Conservation (phyloP, 2,888 invertebrate genomes). For the Zaprionus obscuricornis region DNA sequence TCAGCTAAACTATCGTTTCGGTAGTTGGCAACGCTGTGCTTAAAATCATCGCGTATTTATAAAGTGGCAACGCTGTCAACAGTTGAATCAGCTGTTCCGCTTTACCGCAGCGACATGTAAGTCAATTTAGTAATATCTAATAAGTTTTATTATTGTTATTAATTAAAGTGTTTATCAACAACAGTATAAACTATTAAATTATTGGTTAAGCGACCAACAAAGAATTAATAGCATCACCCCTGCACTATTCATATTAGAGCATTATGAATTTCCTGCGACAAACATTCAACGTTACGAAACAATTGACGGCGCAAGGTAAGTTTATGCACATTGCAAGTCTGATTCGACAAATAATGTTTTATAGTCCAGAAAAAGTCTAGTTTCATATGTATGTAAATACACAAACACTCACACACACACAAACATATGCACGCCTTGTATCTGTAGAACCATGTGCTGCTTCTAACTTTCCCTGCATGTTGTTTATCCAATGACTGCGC, state of each 20-base stretch:
- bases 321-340: background rate
- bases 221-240: too few species aligned
- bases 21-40: slow-evolving; percentile 24
- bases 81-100: too few species aligned
- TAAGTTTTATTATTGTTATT: background rate
- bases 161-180: background rate
- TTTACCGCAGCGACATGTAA: slow-evolving; percentile 22
- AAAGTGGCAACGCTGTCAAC: too few species aligned
- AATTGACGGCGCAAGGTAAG: slow-evolving; percentile 79
- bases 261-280: slow-evolving; percentile 82
- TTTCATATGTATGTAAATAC: too few species aligned
- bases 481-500: slow-evolving; percentile 44
- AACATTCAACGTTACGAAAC: slow-evolving; percentile 82
- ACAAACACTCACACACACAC: too few species aligned
- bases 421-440: too few species aligned
- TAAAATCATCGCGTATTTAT: too few species aligned
- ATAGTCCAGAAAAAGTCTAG: background rate
- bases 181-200: background rate
- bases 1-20: too few species aligned
- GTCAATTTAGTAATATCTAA: slow-evolving; percentile 4
- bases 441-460: background rate
- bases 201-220: too few species aligned
- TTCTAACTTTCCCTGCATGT: background rate
- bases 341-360: background rate
- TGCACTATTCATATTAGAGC: background rate